Percentiles rank a stretch among this genome's conserved stretches.
Evolutionary conservation across 2,113 vertebrate genomes (phyloP).

Genomic region (Neoarius graeffei): DNA sequence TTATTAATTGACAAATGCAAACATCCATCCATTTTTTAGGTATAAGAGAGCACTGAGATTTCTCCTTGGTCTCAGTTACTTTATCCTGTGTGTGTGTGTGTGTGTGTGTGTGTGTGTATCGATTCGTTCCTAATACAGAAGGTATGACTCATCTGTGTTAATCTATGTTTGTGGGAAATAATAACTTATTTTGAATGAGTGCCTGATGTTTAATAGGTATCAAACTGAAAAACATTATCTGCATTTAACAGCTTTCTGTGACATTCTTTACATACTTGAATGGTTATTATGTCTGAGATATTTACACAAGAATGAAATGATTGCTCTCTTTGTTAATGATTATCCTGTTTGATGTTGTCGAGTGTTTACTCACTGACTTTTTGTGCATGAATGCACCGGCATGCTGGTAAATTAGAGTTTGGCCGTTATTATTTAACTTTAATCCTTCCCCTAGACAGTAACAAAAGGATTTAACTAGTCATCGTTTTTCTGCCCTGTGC

Average conservation of each 20-base stretch:
- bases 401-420: neutral
- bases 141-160: neutral
- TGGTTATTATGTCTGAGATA: neutral
- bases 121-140: neutral
- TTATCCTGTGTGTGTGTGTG: neutral
- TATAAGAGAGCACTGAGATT: neutral
- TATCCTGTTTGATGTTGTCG: neutral
- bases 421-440: slow-evolving; percentile 30
- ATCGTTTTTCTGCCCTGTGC: neutral
- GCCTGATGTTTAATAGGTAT: neutral
- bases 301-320: slow-evolving; percentile 18
- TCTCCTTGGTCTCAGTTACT: neutral
- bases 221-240: neutral
- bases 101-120: neutral
- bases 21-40: neutral
- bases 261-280: slow-evolving; percentile 34
- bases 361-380: slow-evolving; percentile 14
- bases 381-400: slow-evolving; percentile 18
- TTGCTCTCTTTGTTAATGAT: slow-evolving; percentile 38
- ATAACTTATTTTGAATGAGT: neutral
- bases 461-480: neutral
- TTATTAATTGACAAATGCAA: neutral
- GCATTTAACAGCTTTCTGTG: neutral
- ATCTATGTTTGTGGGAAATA: neutral
- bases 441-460: neutral